Conservation (phyloP, 1,140 invertebrate species). For the Eurytemora carolleeae region DNA sequence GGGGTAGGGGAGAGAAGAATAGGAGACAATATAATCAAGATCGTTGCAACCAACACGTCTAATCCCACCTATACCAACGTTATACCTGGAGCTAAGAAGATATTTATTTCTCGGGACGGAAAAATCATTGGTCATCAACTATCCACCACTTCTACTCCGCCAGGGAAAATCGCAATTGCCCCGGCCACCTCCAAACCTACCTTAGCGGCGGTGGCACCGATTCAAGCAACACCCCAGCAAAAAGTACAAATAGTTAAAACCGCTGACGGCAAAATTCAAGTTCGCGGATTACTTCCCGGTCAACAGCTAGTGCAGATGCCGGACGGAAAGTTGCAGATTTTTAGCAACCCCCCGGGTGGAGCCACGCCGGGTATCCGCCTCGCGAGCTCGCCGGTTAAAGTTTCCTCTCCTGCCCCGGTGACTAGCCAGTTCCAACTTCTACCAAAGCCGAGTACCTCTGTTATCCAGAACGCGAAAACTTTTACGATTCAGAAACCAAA, state of each 20-base stretch:
- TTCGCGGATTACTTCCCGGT: slow-evolving; percentile 67
- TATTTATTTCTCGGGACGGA: slow-evolving; percentile 17
- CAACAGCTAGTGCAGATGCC: slow-evolving; percentile 80
- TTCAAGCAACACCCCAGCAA: slow-evolving; percentile 31
- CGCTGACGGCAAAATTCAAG: slow-evolving; percentile 73
- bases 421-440: slow-evolving; percentile 8
- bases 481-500: slow-evolving; percentile 3
- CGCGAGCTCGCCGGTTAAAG: neutral
- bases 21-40: neutral
- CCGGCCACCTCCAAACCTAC: slow-evolving; percentile 12
- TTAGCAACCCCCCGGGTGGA: slow-evolving; percentile 28
- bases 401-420: neutral
- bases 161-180: neutral
- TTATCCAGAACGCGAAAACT: slow-evolving; percentile 12
- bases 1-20: neutral
- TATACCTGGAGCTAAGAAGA: slow-evolving; percentile 14
- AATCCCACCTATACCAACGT: neutral
- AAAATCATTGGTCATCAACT: slow-evolving; percentile 15
- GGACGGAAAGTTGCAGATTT: slow-evolving; percentile 74
- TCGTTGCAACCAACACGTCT: neutral
- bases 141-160: neutral
- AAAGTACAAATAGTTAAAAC: slow-evolving; percentile 74
- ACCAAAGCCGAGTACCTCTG: slow-evolving; percentile 17
- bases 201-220: slow-evolving; percentile 5
- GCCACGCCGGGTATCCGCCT: slow-evolving; percentile 9